These are phyloP conservation scores for Mastomys natalensis DNA, from an alignment of 2,113 vertebrate species.

Conservation along the genomic window DNA sequence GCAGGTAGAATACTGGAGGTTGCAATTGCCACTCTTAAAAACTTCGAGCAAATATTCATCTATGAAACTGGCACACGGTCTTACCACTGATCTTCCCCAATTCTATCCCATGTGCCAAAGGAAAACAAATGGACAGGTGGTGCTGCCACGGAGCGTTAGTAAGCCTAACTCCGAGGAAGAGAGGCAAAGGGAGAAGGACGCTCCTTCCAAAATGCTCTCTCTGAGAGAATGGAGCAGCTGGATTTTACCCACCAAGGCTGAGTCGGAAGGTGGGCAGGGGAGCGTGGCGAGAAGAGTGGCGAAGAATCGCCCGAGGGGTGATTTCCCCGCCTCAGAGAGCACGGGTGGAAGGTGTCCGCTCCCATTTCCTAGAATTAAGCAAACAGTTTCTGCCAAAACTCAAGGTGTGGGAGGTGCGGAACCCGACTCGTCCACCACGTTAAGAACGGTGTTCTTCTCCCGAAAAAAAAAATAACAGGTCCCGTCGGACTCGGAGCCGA, in stretches of 20 bases:
- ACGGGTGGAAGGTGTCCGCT: background rate
- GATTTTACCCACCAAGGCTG: background rate
- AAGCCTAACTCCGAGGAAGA: background rate
- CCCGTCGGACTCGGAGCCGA: background rate
- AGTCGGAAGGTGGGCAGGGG: background rate
- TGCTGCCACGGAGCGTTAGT: background rate
- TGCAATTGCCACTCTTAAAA: background rate
- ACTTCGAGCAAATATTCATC: background rate
- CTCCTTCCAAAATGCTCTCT: background rate
- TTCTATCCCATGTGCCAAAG: background rate
- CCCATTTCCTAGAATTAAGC: slow-evolving; percentile 7
- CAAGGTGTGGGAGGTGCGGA: background rate
- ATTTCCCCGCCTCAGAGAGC: background rate
- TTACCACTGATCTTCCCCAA: background rate
- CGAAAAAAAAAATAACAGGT: background rate
- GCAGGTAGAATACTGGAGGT: background rate
- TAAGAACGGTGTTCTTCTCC: background rate
- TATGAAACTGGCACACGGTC: background rate
- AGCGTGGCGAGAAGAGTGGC: background rate
- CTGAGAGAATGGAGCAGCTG: background rate
- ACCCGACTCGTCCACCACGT: background rate
- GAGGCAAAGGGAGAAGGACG: background rate
- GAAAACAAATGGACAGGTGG: slow-evolving; percentile 47
- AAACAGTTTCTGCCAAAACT: slow-evolving; percentile 29
- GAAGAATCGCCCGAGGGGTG: background rate